Percentiles rank a stretch among this genome's conserved stretches.
Conservation (phyloP, 1,140 invertebrate species). For the Schlechtendalia chinensis region DNA sequence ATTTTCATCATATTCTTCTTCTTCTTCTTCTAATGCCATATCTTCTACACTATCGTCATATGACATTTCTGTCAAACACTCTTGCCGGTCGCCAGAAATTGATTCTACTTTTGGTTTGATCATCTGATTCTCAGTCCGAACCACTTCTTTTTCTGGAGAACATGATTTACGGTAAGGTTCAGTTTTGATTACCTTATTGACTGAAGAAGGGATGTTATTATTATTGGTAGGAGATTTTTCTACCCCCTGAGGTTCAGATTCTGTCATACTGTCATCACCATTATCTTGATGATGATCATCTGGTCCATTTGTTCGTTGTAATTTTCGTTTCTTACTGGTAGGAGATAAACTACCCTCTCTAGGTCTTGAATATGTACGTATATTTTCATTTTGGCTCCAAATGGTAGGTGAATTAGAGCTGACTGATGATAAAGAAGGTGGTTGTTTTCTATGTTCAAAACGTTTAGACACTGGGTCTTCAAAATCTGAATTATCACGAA, state of each 20-base stretch:
- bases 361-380: slow-evolving; percentile 38
- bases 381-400: slow-evolving; percentile 46
- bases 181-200: slow-evolving; percentile 28
- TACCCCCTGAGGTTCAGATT: slow-evolving; percentile 34
- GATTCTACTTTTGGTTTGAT: slow-evolving; percentile 52
- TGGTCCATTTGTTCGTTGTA: slow-evolving; percentile 49
- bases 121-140: slow-evolving; percentile 9
- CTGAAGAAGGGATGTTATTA: slow-evolving; percentile 45
- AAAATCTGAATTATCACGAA: slow-evolving; percentile 49
- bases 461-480: slow-evolving; percentile 50
- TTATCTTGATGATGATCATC: slow-evolving; percentile 48
- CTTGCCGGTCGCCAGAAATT: slow-evolving; percentile 51
- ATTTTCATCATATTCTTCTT: slow-evolving; percentile 53
- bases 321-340: slow-evolving; percentile 54
- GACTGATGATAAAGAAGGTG: slow-evolving; percentile 46
- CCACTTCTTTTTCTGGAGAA: slow-evolving; percentile 33
- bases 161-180: slow-evolving; percentile 36
- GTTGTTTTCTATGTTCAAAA: slow-evolving; percentile 49
- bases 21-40: slow-evolving; percentile 53
- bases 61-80: slow-evolving; percentile 50
- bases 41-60: slow-evolving; percentile 53
- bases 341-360: slow-evolving; percentile 55
- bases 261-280: slow-evolving; percentile 52
- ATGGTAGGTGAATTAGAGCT: slow-evolving; percentile 43
- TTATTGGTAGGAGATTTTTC: slow-evolving; percentile 50